phyloP scores from a whole-genome alignment of 2,113 vertebrate genomes.

The Gnathonemus longibarbis region DNA sequence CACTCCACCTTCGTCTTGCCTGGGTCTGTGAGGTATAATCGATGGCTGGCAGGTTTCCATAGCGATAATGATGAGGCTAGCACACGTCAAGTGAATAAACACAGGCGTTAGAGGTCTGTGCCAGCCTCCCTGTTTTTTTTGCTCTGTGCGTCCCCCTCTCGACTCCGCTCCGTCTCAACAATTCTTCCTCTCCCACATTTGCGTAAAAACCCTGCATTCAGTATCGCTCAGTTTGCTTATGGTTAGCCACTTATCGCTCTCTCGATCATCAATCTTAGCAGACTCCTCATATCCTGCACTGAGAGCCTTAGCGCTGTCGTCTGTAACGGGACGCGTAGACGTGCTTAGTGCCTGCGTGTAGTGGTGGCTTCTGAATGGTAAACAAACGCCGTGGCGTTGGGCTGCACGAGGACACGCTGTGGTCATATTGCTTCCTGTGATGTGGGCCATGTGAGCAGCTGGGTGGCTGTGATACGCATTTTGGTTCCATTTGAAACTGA shows the following conservation, averaged over 20 bases:
- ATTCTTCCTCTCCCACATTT: background rate
- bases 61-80: conserved; percentile 40
- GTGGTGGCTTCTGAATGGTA: background rate
- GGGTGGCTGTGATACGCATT: background rate
- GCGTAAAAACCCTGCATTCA: background rate
- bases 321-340: background rate
- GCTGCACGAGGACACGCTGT: background rate
- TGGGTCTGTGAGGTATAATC: conserved; percentile 38
- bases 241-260: background rate
- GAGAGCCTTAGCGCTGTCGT: background rate
- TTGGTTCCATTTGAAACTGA: background rate
- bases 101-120: background rate
- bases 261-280: background rate
- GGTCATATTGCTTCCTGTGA: background rate
- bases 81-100: conserved; percentile 18
- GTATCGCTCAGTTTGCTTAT: background rate
- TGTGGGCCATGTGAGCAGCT: background rate
- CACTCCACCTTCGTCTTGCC: conserved; percentile 36
- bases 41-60: conserved; percentile 39
- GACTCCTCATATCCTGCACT: background rate
- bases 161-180: background rate
- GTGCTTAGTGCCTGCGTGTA: background rate
- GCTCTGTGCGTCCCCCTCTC: background rate
- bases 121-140: background rate
- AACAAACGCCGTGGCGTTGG: background rate